Percentiles rank a stretch among this genome's conserved stretches.
Evolutionary conservation across 2,888 invertebrate species (phyloP).

Genomic region (Andrena fulva): DNA sequence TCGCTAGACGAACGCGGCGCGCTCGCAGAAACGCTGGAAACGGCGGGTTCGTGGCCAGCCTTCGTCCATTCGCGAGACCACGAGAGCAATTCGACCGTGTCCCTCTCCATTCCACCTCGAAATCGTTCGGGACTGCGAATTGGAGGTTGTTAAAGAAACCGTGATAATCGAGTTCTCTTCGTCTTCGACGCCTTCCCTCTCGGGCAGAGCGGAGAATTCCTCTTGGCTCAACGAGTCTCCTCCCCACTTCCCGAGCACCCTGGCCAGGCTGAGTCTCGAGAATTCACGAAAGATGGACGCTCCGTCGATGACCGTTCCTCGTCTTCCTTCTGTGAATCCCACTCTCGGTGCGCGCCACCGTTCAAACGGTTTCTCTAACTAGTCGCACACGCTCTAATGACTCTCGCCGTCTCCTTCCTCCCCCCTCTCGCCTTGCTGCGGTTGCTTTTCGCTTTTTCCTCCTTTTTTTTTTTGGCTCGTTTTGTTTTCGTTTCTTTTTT

Average conservation of each 20-base stretch:
- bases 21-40: background rate
- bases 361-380: background rate
- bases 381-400: slow-evolving; percentile 4
- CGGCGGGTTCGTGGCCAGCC: slow-evolving; percentile 20
- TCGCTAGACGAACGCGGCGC: background rate
- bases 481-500: slow-evolving; percentile 23
- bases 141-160: slow-evolving; percentile 24
- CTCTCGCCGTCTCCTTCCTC: background rate
- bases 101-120: slow-evolving; percentile 16
- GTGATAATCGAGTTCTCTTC: slow-evolving; percentile 21
- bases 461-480: slow-evolving; percentile 22
- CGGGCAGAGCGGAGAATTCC: background rate
- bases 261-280: background rate
- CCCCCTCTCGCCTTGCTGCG: slow-evolving; percentile 16
- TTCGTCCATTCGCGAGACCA: slow-evolving; percentile 54
- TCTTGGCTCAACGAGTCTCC: background rate
- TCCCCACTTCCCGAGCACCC: background rate
- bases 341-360: background rate
- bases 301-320: background rate
- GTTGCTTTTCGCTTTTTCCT: slow-evolving; percentile 21
- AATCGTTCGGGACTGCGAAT: slow-evolving; percentile 23
- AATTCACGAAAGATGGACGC: slow-evolving; percentile 5
- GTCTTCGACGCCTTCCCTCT: slow-evolving; percentile 9
- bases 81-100: slow-evolving; percentile 13
- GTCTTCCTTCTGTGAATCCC: background rate